Conservation (phyloP, 1,140 invertebrate species). For the Drosophila cardini region DNA sequence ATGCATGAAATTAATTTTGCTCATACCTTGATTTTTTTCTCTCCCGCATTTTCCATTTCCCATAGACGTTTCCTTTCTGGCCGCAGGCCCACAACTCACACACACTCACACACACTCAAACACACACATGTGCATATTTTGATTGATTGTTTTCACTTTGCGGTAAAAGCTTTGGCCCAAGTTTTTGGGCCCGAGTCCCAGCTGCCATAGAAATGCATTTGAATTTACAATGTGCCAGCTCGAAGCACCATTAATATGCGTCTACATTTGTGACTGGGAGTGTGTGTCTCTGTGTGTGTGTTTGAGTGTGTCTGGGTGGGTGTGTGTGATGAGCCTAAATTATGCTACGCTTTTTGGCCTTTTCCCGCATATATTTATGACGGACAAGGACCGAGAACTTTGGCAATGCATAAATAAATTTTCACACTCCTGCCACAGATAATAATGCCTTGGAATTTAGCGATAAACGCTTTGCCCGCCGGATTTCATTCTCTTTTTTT, state of each 20-base stretch:
- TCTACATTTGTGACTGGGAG: neutral
- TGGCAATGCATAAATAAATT: slow-evolving; percentile 76
- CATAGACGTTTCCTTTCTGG: slow-evolving; percentile 28
- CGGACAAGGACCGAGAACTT: slow-evolving; percentile 44
- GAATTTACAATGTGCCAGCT: slow-evolving; percentile 79
- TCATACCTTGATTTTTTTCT: neutral
- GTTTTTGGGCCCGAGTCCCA: slow-evolving; percentile 38
- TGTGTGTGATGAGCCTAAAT: slow-evolving; percentile 31
- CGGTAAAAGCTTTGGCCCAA: slow-evolving; percentile 64
- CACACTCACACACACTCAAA: neutral
- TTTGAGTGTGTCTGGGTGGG: slow-evolving; percentile 2
- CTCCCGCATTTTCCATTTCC: slow-evolving; percentile 22
- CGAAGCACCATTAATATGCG: slow-evolving; percentile 74
- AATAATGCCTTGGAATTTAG: slow-evolving; percentile 75
- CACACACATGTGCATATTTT: slow-evolving; percentile 47
- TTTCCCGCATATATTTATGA: slow-evolving; percentile 63
- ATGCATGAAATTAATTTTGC: slow-evolving; percentile 77
- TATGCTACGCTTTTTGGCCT: slow-evolving; percentile 49
- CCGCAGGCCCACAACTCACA: neutral
- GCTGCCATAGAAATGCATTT: slow-evolving; percentile 77
- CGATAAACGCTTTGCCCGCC: slow-evolving; percentile 64
- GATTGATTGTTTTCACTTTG: slow-evolving; percentile 82
- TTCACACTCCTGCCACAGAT: slow-evolving; percentile 67
- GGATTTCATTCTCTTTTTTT: slow-evolving; percentile 54
- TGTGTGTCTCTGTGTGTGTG: slow-evolving; percentile 9